Conservation (phyloP, 2,888 invertebrate species). For the Papilio demoleus region DNA sequence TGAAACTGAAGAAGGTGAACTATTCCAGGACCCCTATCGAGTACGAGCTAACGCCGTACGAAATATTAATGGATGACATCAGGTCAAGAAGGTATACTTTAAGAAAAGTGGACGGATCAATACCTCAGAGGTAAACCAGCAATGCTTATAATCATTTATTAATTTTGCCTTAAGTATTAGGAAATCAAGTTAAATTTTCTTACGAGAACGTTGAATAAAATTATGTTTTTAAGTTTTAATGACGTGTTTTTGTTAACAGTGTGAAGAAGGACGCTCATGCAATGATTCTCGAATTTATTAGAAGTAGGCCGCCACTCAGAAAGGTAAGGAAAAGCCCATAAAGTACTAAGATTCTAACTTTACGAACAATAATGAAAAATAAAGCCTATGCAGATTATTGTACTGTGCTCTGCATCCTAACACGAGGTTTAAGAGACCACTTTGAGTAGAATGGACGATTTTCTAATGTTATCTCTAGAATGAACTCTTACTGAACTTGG, state of each 20-base stretch:
- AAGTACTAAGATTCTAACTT: too few species aligned
- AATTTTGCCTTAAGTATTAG: too few species aligned
- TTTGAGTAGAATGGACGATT: too few species aligned
- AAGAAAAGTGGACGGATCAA: constrained; percentile 93
- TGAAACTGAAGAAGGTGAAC: constrained; percentile 94
- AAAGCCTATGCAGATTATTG: too few species aligned
- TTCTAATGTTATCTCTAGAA: too few species aligned
- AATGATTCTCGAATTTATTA: constrained; percentile 97
- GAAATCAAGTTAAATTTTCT: too few species aligned
- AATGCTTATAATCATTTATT: constrained; percentile 15
- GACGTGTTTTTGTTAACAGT: constrained; percentile 66
- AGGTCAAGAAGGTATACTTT: constrained; percentile 94
- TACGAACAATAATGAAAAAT: too few species aligned
- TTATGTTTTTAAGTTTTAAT: neutral
- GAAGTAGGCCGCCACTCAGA: constrained; percentile 96
- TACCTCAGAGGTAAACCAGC: constrained; percentile 85
- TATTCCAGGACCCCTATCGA: constrained; percentile 91
- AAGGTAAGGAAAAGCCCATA: constrained; percentile 84
- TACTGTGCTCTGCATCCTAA: too few species aligned
- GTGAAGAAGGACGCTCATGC: constrained; percentile 98
- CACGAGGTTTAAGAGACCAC: too few species aligned
- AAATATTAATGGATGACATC: constrained; percentile 98
- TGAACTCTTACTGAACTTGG: too few species aligned
- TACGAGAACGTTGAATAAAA: neutral
- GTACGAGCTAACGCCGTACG: constrained; percentile 97